Base-by-base conservation (phyloP, 1,140 invertebrate species). In the Ganaspis sp. region DNA sequence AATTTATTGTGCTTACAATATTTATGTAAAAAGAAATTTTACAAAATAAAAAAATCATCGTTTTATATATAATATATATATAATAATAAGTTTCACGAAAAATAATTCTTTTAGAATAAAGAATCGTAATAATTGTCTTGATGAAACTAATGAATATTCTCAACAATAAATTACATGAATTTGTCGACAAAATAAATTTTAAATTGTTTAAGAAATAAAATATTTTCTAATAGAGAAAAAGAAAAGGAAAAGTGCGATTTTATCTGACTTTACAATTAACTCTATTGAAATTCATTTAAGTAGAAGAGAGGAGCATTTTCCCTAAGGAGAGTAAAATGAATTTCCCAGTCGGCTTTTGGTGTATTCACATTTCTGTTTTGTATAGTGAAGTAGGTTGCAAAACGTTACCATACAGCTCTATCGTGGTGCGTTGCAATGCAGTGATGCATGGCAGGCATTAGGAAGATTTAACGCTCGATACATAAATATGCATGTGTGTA, bases 371-470 rank as follows among this genome's bases (percentile, higher is more conserved):
- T 64, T 23, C 21, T 64, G 53, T 23, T 23, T 58, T n/a, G 69
- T 34, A 37, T n/a, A 15, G n/a, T 70, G n/a, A 6, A 23, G 19
- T 45, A 45, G 19, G 70, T 72, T 72, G 21, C 70, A 45, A 58
- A 58, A 64, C 23, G 54, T 29, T 64, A 4, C 54, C 54, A 64
- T 64, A 29, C 54, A 64, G 15, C 54, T 64, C 54, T 26, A 15
- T 64, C 23, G 54, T 64, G 54, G 54, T 64, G 34, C 70, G 70
- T 26, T 42, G 69, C 74, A 78, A 40, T 77, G 58, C 75, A 42
- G 64, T 80, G 79, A 80, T 80, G 76, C 72, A 80, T 80, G 70
- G 79, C 26, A n/a, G 72, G 71, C 49, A 75, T 78, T 81, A 81
- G n/a, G 42, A 74, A 81, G 79, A 81, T 77, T 78, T 78, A 73